A percentile compares a stretch with the other conserved stretches of the same genome.
Conservation (phyloP, 2,888 invertebrate genomes). For the Litoditis marina region DNA sequence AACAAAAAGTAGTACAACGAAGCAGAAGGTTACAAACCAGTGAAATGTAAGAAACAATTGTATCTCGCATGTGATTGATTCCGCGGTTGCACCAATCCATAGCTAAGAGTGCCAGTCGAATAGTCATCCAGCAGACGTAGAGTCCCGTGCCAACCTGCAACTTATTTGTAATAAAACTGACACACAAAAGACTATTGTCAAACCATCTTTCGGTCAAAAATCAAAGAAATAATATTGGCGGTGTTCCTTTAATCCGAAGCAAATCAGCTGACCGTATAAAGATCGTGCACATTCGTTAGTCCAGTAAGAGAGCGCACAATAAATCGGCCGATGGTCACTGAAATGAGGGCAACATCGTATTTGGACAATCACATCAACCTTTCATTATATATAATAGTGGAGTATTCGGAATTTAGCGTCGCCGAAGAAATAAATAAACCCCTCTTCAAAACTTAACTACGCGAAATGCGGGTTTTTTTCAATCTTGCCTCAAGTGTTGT, state of each 20-base stretch:
- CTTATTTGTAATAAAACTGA: neutral
- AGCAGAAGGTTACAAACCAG: constrained; percentile 6
- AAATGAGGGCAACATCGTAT: constrained; percentile 18
- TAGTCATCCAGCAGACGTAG: constrained; percentile 89
- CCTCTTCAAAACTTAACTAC: no score
- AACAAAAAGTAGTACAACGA: no score
- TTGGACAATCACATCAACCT: constrained; percentile 2
- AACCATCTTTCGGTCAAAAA: neutral
- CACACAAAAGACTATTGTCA: neutral
- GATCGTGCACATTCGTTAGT: constrained; percentile 77
- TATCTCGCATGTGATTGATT: constrained; percentile 53
- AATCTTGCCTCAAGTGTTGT: no score
- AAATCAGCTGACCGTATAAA: constrained; percentile 26
- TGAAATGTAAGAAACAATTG: constrained; percentile 6
- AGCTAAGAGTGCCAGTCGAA: constrained; percentile 69
- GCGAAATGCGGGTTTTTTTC: no score
- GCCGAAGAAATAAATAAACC: no score
- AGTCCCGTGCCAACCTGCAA: constrained; percentile 79
- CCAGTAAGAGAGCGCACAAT: constrained; percentile 29
- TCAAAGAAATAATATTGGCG: constrained; percentile 15
- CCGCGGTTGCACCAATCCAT: constrained; percentile 87
- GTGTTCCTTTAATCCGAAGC: constrained; percentile 9
- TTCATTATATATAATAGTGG: no score
- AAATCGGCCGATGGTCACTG: constrained; percentile 73
- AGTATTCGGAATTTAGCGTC: no score